Conservation (phyloP, 1,140 invertebrate species). For the Aphaenogaster floridana region DNA sequence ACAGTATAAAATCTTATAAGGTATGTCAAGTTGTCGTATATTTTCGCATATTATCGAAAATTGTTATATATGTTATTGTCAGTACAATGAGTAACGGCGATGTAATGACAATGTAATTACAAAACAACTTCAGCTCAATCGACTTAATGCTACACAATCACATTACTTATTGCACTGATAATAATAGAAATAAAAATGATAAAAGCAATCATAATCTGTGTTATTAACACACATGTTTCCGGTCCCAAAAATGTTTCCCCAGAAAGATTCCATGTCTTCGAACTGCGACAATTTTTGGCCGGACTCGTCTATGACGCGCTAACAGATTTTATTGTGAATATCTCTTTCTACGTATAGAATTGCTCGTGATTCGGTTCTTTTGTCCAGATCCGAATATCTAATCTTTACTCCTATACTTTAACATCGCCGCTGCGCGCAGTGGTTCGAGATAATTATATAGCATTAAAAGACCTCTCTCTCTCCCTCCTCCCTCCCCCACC, state of each 20-base stretch:
- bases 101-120: constrained; percentile 5
- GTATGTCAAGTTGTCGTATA: constrained; percentile 31
- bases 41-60: constrained; percentile 32
- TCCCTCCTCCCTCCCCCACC: no score
- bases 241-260: constrained; percentile 10
- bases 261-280: constrained; percentile 1
- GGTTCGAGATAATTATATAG: constrained; percentile 14
- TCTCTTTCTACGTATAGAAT: constrained; percentile 64
- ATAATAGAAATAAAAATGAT: constrained; percentile 68
- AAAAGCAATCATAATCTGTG: constrained; percentile 43
- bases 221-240: constrained; percentile 39
- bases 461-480: not conserved
- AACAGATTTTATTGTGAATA: constrained; percentile 62
- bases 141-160: not conserved
- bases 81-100: constrained; percentile 57
- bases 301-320: constrained; percentile 32
- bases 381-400: constrained; percentile 67
- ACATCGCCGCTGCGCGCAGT: constrained; percentile 67
- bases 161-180: constrained; percentile 62
- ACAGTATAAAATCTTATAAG: constrained; percentile 30
- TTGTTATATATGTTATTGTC: constrained; percentile 51
- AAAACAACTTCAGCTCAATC: not conserved
- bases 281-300: constrained; percentile 63
- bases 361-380: constrained; percentile 68
- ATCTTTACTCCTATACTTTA: constrained; percentile 63